These are phyloP conservation scores for Hassar affinis DNA, from an alignment of 2,113 vertebrate species.

Conservation along the genomic window DNA sequence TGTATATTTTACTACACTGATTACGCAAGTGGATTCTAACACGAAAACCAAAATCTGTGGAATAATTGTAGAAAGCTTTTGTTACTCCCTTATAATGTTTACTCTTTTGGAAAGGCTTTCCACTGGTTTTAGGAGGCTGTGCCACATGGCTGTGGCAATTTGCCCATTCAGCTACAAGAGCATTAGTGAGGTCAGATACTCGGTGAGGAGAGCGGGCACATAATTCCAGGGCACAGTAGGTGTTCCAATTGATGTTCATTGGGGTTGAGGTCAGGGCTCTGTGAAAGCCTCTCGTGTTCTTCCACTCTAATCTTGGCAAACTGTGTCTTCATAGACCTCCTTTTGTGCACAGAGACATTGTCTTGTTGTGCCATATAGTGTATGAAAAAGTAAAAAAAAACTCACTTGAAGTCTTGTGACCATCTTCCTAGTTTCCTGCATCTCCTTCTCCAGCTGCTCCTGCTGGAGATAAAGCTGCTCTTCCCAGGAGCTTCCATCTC, in stretches of 20 bases:
- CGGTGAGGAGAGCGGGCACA: too few species aligned
- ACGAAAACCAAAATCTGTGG: too few species aligned
- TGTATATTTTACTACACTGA: not conserved
- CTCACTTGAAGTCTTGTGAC: constrained; percentile 91
- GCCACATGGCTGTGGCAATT: too few species aligned
- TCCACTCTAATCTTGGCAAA: not conserved
- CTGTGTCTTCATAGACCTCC: not conserved
- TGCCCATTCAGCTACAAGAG: too few species aligned
- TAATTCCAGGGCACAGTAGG: too few species aligned
- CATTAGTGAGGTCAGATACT: too few species aligned
- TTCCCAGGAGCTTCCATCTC: constrained; percentile 86
- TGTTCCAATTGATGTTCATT: too few species aligned
- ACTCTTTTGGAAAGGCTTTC: too few species aligned
- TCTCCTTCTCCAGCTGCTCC: constrained; percentile 93
- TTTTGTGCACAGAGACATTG: not conserved
- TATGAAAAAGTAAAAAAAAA: not conserved
- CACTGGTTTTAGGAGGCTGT: too few species aligned
- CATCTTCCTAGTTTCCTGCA: constrained; percentile 97
- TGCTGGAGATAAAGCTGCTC: constrained; percentile 92
- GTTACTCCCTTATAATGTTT: too few species aligned
- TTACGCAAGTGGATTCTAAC: too few species aligned
- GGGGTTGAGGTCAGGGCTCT: not conserved
- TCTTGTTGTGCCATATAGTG: not conserved
- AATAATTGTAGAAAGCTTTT: too few species aligned
- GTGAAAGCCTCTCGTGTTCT: not conserved